Percentiles rank a stretch among this genome's conserved stretches.
Evolutionary conservation across 2,113 vertebrate genomes (phyloP).

Genomic region (Vidua macroura): DNA sequence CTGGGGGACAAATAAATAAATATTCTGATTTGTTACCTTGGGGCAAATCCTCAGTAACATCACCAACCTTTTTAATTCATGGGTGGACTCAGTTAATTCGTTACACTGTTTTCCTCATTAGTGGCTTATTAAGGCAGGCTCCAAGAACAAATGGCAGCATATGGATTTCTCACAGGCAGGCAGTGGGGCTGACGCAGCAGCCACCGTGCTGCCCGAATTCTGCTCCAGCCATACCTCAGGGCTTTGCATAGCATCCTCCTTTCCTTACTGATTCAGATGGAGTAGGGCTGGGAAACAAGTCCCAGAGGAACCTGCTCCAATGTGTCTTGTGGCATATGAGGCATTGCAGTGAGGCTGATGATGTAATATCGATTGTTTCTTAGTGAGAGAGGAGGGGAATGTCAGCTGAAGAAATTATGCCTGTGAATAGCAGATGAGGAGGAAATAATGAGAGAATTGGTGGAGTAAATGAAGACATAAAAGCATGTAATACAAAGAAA

Average conservation of each 20-base stretch:
- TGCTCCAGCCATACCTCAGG: conserved; percentile 15
- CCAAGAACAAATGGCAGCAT: conserved; percentile 27
- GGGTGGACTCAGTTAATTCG: conserved; percentile 17
- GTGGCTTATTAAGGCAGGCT: conserved; percentile 41
- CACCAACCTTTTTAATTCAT: neutral
- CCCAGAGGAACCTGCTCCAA: conserved; percentile 53
- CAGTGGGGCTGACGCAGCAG: neutral
- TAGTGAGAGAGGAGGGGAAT: conserved; percentile 66
- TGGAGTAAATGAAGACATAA: conserved; percentile 67
- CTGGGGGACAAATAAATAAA: neutral
- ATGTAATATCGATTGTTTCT: conserved; percentile 72
- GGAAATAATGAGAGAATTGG: conserved; percentile 64
- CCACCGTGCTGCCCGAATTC: neutral
- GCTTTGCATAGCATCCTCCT: conserved; percentile 33
- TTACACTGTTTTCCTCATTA: neutral
- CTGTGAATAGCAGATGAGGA: conserved; percentile 63
- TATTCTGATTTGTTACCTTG: neutral
- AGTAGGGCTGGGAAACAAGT: conserved; percentile 51
- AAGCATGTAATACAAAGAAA: conserved; percentile 57
- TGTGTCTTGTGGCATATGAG: conserved; percentile 57
- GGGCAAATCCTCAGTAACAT: neutral
- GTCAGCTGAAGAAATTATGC: conserved; percentile 62
- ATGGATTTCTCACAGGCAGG: conserved; percentile 30
- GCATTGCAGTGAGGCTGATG: conserved; percentile 59
- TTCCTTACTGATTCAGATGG: conserved; percentile 41